phyloP scores from a whole-genome alignment of 1,140 invertebrate species.

The Venustaconcha ellipsiformis region DNA sequence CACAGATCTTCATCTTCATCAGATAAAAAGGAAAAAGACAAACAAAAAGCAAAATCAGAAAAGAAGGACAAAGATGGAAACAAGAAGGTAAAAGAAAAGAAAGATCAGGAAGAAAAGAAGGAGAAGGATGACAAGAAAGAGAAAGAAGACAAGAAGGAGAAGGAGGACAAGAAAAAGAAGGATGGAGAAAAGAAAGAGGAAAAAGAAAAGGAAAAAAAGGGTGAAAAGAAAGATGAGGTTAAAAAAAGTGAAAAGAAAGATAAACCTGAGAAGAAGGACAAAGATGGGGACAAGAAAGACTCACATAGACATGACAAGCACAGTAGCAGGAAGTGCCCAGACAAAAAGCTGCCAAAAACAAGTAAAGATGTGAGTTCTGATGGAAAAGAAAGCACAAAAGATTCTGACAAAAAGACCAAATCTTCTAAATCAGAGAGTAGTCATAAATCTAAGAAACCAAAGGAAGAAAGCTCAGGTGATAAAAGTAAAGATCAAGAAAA shows the following conservation, averaged over 20 bases:
- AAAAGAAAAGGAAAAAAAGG: constrained; percentile 23
- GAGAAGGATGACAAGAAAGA: constrained; percentile 19
- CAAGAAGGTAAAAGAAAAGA: constrained; percentile 27
- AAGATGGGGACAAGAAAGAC: constrained; percentile 26
- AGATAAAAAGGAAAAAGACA: constrained; percentile 30
- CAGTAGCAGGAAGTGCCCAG: constrained; percentile 20
- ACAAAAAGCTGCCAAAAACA: constrained; percentile 20
- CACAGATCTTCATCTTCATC: constrained; percentile 21
- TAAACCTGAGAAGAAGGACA: constrained; percentile 10
- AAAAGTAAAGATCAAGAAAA: constrained; percentile 52
- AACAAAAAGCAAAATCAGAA: constrained; percentile 29
- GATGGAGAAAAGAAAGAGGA: constrained; percentile 27
- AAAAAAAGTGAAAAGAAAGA: constrained; percentile 15
- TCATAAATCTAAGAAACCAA: constrained; percentile 52
- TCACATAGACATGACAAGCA: constrained; percentile 29
- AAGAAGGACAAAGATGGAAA: constrained; percentile 33
- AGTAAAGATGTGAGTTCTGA: constrained; percentile 7
- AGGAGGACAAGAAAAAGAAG: constrained; percentile 24
- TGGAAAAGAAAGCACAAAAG: constrained; percentile 28
- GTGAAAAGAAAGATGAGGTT: constrained; percentile 22
- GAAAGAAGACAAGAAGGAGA: constrained; percentile 17
- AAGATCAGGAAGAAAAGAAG: constrained; percentile 23
- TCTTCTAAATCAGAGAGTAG: constrained; percentile 34
- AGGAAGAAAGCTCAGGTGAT: constrained; percentile 22
- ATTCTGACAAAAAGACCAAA: constrained; percentile 32